Evolutionary conservation across 2,888 invertebrate species (phyloP), one percentile per base, ranked within the genome.

Genomic region (Ennomos quercinarius): DNA sequence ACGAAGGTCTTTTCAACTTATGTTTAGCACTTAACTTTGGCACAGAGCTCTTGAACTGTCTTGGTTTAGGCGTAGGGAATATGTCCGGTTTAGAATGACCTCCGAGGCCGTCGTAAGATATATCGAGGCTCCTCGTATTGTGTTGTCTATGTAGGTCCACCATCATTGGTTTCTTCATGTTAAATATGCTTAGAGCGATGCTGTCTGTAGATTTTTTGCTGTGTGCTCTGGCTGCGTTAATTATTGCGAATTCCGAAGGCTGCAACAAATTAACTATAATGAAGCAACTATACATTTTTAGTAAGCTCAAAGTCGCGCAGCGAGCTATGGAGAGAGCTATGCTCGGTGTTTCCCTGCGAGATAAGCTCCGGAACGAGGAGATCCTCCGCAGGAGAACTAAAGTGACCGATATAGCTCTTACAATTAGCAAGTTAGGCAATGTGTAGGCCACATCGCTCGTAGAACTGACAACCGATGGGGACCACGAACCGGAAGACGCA

Each of bases 101-200:
- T 0, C 94, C 94, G 9, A 94, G 71, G 0, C 94, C 94, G 64
- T 94, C 90, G 51, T 93, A 94, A 0, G 85, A 81, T 0, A 83
- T 73, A 49, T 87, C 79, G n/a, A 78, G 57, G 2, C 66, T 64
- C 0, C 61, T 55, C 8, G 58, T 35, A 2, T 69, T 68, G 3
- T 42, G 34, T 2, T 73, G 12, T 42, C 72, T 10, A 70, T 68
- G 0, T 64, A 63, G 5, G 6, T 77, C 78, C 0, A 85, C 66
- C 17, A 71, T 76, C 0, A 80, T 58, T 0, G 77, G 71, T 38
- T 78, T 76, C 45, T 84, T 87, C 40, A 76, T 81, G 54, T 82
- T 75, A 56, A 86, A 87, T 45, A 89, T 89, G 60, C 88, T 88
- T 17, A 68, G 47, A 6, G 42, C 42, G 1, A 13, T 64, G 40